A percentile compares a stretch with the other conserved stretches of the same genome.
Evolutionary conservation across 2,113 vertebrate species (phyloP).

Genomic region (Hyperoodon ampullatus): DNA sequence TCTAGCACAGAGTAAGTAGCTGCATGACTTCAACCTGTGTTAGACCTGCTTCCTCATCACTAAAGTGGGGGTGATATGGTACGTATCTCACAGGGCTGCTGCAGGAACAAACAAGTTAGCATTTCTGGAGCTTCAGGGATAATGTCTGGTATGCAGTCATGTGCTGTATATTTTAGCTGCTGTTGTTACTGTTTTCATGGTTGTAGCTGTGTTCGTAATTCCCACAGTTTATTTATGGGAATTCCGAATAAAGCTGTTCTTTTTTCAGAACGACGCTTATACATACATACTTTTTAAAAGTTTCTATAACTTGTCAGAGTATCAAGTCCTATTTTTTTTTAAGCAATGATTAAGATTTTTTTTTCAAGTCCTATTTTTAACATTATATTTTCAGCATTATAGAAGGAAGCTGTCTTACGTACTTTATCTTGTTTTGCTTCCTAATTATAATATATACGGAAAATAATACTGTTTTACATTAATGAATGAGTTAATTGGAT

Average conservation of each 20-base stretch:
- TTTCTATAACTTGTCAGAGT: neutral
- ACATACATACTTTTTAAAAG: neutral
- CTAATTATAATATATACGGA: neutral
- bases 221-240: neutral
- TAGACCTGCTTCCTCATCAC: neutral
- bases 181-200: rapidly evolving
- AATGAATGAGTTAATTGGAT: neutral
- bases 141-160: rapidly evolving
- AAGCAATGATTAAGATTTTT: too few relatives aligned
- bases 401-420: neutral
- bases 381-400: neutral
- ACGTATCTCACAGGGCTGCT: neutral
- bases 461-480: neutral
- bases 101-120: neutral
- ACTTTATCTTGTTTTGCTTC: neutral
- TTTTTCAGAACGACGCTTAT: neutral
- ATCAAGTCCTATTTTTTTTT: neutral
- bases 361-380: neutral
- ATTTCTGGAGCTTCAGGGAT: rapidly evolving
- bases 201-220: neutral
- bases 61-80: rapidly evolving
- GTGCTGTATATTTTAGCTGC: rapidly evolving
- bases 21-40: too few relatives aligned
- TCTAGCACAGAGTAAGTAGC: neutral
- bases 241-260: neutral